phyloP scores from a whole-genome alignment of 2,888 invertebrate species.

The Congeria kusceri region DNA sequence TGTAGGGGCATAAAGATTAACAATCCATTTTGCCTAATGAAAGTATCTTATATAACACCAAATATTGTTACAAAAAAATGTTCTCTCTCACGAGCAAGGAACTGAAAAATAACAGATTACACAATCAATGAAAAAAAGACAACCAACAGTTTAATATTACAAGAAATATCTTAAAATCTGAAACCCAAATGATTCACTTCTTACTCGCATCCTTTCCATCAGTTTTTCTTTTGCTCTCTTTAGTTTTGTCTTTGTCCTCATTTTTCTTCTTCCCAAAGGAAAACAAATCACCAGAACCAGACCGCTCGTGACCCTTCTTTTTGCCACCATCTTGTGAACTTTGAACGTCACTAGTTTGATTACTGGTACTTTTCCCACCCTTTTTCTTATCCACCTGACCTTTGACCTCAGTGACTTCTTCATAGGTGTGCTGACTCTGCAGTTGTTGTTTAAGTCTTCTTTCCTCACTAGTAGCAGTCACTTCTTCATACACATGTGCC shows the following conservation, averaged over 20 bases:
- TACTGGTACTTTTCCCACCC: slow-evolving; percentile 6
- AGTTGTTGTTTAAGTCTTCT: slow-evolving; percentile 68
- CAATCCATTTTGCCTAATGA: too few relatives aligned
- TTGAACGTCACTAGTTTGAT: slow-evolving; percentile 2
- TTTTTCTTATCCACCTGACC: slow-evolving; percentile 48
- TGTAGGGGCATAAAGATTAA: too few relatives aligned
- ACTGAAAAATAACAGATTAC: too few relatives aligned
- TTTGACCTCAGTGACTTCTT: slow-evolving; percentile 74
- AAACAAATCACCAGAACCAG: slow-evolving; percentile 36
- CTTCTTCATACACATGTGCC: slow-evolving; percentile 77
- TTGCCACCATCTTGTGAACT: slow-evolving; percentile 23
- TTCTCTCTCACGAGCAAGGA: too few relatives aligned
- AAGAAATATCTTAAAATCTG: too few relatives aligned
- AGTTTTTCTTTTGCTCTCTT: slow-evolving; percentile 46
- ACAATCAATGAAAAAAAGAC: too few relatives aligned
- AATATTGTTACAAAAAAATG: too few relatives aligned
- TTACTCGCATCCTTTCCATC: slow-evolving; percentile 43
- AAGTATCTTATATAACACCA: too few relatives aligned
- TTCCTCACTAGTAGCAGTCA: slow-evolving; percentile 64
- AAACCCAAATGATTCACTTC: neutral
- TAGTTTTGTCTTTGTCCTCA: slow-evolving; percentile 43
- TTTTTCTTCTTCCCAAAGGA: slow-evolving; percentile 55
- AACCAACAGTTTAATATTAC: too few relatives aligned
- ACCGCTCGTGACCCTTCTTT: slow-evolving; percentile 45
- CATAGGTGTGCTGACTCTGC: slow-evolving; percentile 76